Base-by-base conservation (phyloP, 2,113 vertebrate species). In the Leucopsar rothschildi region DNA sequence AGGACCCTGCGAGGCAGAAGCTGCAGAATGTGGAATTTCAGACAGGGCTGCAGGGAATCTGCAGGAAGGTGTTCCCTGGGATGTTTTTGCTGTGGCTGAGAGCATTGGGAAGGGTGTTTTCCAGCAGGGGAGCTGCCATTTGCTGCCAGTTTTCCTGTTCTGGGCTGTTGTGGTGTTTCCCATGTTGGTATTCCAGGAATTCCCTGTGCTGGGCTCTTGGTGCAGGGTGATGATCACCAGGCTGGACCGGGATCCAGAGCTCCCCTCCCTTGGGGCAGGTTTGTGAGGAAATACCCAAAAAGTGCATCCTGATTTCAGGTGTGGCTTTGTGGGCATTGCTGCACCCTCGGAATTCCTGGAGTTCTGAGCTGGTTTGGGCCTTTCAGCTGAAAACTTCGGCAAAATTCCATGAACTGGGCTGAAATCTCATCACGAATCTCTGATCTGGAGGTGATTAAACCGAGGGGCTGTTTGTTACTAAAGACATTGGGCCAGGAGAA, bases 31-130 rank as follows among this genome's bases (percentile, higher is more conserved):
- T 40, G 10, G 33, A 79, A 24, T 45, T 33, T 47, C 87, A 39
- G 73, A 5, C 52, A 17, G 15, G 4, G 53, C 14, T 19, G 75
- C 72, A 37, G 3, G 19, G 55, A 4, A 8, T 5, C 17, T 42
- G 68, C 70, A 49, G 88, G 29, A 63, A 49, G 45, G 11, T 12
- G 18, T 73, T 82, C 52, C 45, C 63, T 35, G 24, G 78, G 78
- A 4, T 84, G 73, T 44, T 86, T 10, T 35, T 23, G 73, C 79
- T 78, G 19, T 12, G 33, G 25, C 61, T 69, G 44, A 5, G 45
- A 7, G 19, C 25, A 0, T 2, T 1, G 45, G 31, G 40, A 11
- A 35, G 4, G n/a, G 3, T 0, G 11, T 25, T 85, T 63, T 6
- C 12, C 12, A 7, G 6, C 10, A 40, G 35, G n/a, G 71, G 8